A percentile compares a stretch with the other conserved stretches of the same genome.
Conservation (phyloP, 1,140 invertebrate genomes). For the Drosophila novamexicana region DNA sequence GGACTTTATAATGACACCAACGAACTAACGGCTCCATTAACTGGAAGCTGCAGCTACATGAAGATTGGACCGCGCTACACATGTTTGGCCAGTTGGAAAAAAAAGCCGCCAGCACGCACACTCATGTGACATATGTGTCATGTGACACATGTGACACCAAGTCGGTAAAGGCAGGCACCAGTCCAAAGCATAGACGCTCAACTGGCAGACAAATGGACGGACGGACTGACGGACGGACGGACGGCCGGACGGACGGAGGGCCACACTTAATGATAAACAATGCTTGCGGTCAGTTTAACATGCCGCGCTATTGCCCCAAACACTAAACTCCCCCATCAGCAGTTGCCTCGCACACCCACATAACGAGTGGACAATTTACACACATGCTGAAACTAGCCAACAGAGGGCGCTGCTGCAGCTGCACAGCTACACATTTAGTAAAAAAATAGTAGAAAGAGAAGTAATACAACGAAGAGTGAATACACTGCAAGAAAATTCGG, state of each 20-base stretch:
- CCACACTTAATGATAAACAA: conserved; percentile 81
- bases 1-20: conserved; percentile 30
- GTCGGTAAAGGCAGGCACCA: conserved; percentile 21
- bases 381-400: conserved; percentile 60
- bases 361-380: conserved; percentile 83
- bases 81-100: conserved; percentile 44
- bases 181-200: conserved; percentile 16
- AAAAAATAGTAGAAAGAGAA: conserved; percentile 28
- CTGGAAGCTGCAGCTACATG: conserved; percentile 24
- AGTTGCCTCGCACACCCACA: conserved; percentile 34
- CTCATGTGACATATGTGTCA: conserved; percentile 62
- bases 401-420: conserved; percentile 33
- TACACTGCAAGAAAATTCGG: conserved; percentile 3
- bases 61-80: conserved; percentile 61
- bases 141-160: conserved; percentile 68
- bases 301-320: conserved; percentile 78
- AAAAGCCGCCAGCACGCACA: conserved; percentile 43
- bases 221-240: background rate
- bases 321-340: conserved; percentile 43
- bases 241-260: conserved; percentile 15
- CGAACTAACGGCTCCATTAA: conserved; percentile 73
- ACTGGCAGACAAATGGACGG: background rate
- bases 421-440: conserved; percentile 12
- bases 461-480: background rate
- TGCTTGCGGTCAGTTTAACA: conserved; percentile 83